These are phyloP conservation scores for Drosophila longiperda DNA, from an alignment of 2,888 invertebrate species.

Conservation along the genomic window DNA sequence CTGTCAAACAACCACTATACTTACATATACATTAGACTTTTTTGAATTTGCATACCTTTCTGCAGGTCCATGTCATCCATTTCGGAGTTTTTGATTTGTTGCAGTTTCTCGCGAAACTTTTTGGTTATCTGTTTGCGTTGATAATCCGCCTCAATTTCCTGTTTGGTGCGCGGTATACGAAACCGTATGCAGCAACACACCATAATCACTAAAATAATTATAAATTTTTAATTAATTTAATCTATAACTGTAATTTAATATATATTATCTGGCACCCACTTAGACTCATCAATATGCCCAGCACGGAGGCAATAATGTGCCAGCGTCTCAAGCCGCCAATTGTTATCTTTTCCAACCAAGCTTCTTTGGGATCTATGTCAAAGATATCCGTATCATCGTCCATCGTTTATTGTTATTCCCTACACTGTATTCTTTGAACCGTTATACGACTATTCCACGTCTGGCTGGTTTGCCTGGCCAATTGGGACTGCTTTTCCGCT, in stretches of 20 bases:
- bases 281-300: slow-evolving; percentile 88
- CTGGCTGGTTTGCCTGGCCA: slow-evolving; percentile 58
- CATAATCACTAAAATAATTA: slow-evolving; percentile 88
- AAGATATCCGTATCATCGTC: slow-evolving; percentile 76
- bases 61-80: slow-evolving; percentile 89
- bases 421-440: slow-evolving; percentile 10
- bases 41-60: slow-evolving; percentile 78
- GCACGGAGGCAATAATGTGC: slow-evolving; percentile 91
- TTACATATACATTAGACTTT: not conserved
- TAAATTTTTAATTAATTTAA: not conserved
- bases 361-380: slow-evolving; percentile 85
- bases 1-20: not conserved
- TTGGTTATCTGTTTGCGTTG: slow-evolving; percentile 92
- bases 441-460: slow-evolving; percentile 42
- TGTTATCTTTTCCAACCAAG: slow-evolving; percentile 90
- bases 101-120: slow-evolving; percentile 92
- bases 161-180: slow-evolving; percentile 96
- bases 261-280: slow-evolving; percentile 84
- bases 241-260: not conserved
- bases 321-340: slow-evolving; percentile 91
- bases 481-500: slow-evolving; percentile 46
- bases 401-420: slow-evolving; percentile 38
- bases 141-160: slow-evolving; percentile 97
- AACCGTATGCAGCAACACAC: slow-evolving; percentile 96
- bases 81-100: slow-evolving; percentile 92